A percentile compares a stretch with the other conserved stretches of the same genome.
Evolutionary conservation across 2,888 invertebrate species (phyloP).

Genomic region (Andrena trimmerana): DNA sequence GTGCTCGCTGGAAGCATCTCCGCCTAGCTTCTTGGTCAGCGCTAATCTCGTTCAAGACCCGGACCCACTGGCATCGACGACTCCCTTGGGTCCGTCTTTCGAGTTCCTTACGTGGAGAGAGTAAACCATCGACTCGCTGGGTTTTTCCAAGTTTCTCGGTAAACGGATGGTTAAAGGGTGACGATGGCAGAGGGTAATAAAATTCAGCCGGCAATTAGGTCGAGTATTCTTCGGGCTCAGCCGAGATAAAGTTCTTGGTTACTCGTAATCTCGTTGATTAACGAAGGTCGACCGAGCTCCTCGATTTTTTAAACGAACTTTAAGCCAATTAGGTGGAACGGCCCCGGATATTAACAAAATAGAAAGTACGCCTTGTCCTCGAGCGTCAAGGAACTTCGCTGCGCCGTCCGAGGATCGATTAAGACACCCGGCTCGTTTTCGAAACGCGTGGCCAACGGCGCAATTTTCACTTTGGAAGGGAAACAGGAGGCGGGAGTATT

Average conservation of each 20-base stretch:
- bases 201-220: slow-evolving; percentile 33
- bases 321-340: slow-evolving; percentile 15
- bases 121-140: background rate
- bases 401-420: slow-evolving; percentile 11
- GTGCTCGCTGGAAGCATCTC: slow-evolving; percentile 36
- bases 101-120: background rate
- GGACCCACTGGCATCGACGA: slow-evolving; percentile 47
- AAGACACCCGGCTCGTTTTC: background rate
- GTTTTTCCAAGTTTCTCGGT: background rate
- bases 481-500: background rate
- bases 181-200: background rate
- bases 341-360: slow-evolving; percentile 2
- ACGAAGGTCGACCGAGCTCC: background rate
- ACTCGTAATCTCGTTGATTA: slow-evolving; percentile 35
- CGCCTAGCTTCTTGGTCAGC: slow-evolving; percentile 52
- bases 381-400: slow-evolving; percentile 3
- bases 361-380: background rate
- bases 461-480: background rate
- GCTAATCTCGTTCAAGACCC: slow-evolving; percentile 65
- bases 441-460: background rate
- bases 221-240: slow-evolving; percentile 4
- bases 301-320: slow-evolving; percentile 19
- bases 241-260: slow-evolving; percentile 39
- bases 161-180: slow-evolving; percentile 2
- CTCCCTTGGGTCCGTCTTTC: slow-evolving; percentile 23